Evolutionary conservation across 64 coral and sea anemone genomes (phyloP), one percentile per base, ranked within the genome.

Genomic region (Pocillopora damicornis): DNA sequence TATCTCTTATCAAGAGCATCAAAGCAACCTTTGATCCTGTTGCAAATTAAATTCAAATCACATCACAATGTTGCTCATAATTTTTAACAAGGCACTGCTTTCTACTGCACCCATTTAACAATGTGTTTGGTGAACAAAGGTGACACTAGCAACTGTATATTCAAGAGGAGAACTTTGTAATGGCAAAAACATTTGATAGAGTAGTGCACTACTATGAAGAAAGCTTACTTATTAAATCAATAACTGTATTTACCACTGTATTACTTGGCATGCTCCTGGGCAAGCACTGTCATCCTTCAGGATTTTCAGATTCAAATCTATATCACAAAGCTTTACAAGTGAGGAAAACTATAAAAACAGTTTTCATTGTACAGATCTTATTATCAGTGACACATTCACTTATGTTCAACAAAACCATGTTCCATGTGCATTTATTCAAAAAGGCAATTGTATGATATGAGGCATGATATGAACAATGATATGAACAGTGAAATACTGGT

Each of bases 261-360:
- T 96, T 35, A 96, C 94, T 76, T 96, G 94, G 51, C 94, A 96
- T 37, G 94, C 88, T 16, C 94, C 94, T 87, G 94, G 94, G 38
- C 94, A 96, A 36, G 94, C 88, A 75, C 94, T 96, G 59, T 96
- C 94, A 71, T 96, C 94, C 77, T 96, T 96, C 16, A 96, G 85
- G 88, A 96, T 96, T 81, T 96, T 96, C 78, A 96, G 79, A 90
- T 96, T 96, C 25, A 96, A 84, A 88, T 96, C 94, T 96, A 25
- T 1, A 60, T 36, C 36, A 57, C 77, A 80, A 84, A 37, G 42
- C 2, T 51, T 51, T 51, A 4, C 42, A 51, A 7, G 42, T 51
- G 42, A 51, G 42, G 42, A 51, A 51, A 51, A 7, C 42, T 51
- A 4, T 4, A 51, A 51, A 2, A 51, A 51, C 7, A 7, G 42